Percentiles rank a stretch among this genome's conserved stretches.
phyloP scores from a whole-genome alignment of 2,113 vertebrate species.

The Corynorhinus townsendii region DNA sequence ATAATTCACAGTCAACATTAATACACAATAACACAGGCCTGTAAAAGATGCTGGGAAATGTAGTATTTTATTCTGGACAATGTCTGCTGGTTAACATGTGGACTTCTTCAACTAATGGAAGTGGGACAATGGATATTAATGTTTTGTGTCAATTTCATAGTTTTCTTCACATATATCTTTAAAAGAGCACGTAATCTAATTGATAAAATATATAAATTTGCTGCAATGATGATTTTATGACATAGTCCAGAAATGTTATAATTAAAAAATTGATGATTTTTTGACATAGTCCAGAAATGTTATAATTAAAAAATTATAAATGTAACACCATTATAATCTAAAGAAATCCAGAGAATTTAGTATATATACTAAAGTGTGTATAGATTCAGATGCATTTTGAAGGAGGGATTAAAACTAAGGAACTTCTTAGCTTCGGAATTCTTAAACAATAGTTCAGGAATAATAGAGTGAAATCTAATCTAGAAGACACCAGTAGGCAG shows the following conservation, averaged over 20 bases:
- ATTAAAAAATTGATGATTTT: neutral
- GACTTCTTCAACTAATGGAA: neutral
- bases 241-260: neutral
- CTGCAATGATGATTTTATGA: neutral
- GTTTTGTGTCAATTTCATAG: neutral
- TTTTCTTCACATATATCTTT: neutral
- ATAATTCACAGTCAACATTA: neutral
- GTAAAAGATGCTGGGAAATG: neutral
- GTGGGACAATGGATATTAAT: neutral
- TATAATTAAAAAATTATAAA: neutral
- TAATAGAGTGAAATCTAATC: neutral
- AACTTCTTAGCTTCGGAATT: neutral
- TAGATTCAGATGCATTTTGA: neutral
- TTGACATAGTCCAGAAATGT: neutral
- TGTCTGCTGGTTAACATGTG: neutral
- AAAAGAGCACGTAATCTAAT: neutral
- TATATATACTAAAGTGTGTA: neutral
- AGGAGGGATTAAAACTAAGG: neutral
- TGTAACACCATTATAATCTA: neutral
- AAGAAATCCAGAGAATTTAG: neutral
- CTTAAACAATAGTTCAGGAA: neutral
- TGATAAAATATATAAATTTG: neutral
- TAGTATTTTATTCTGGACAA: neutral
- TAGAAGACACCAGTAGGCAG: neutral
- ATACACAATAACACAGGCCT: neutral